These are phyloP conservation scores for Onychomys torridus DNA, from an alignment of 2,797 vertebrate species.

Conservation along the genomic window DNA sequence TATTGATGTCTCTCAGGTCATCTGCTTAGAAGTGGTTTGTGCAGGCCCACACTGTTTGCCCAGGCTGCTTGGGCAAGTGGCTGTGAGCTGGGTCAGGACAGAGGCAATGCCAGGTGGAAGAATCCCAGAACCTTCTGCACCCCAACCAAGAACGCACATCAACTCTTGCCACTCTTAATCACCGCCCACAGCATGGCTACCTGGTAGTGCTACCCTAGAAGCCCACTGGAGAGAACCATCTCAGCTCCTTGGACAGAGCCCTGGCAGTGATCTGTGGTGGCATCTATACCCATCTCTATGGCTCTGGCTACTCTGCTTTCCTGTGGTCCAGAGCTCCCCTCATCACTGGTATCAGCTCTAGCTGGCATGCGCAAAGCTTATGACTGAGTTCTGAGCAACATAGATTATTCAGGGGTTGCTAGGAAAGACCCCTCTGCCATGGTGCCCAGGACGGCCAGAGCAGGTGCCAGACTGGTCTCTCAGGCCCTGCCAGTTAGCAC, in stretches of 20 bases:
- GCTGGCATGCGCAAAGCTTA: neutral
- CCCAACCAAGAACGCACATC: neutral
- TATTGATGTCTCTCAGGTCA: neutral
- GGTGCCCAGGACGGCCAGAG: too few relatives aligned
- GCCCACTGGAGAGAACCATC: neutral
- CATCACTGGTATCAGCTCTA: neutral
- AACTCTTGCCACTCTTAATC: neutral
- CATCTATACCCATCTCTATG: neutral
- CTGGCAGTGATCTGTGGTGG: neutral
- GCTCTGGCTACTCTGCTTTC: too few relatives aligned
- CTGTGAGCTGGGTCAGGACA: neutral
- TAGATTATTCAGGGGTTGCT: accelerated
- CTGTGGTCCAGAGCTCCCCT: too few relatives aligned
- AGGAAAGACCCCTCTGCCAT: neutral
- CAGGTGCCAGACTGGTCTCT: neutral
- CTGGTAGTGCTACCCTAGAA: neutral
- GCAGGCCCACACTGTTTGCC: neutral
- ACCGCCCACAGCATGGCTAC: neutral
- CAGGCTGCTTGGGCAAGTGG: too few relatives aligned
- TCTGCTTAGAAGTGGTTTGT: neutral
- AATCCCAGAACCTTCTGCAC: neutral
- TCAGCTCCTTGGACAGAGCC: neutral
- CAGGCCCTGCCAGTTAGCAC: neutral
- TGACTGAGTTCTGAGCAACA: neutral
- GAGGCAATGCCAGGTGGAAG: neutral